A percentile compares a stretch with the other conserved stretches of the same genome.
Evolutionary conservation across 1,140 invertebrate species (phyloP).

Genomic region (Trachymyrmex septentrionalis): DNA sequence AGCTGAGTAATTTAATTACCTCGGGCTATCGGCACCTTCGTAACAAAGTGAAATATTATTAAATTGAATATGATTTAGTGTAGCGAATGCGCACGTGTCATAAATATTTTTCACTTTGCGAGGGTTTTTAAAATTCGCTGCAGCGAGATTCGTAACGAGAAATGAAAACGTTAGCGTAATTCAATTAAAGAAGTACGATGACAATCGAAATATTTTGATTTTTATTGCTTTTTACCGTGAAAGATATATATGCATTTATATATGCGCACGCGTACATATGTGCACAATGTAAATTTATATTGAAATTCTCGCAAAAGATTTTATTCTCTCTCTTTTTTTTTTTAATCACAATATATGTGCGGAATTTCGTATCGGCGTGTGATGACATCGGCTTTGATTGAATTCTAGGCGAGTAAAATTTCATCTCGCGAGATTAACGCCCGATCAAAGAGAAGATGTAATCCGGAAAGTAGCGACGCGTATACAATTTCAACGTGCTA

Average conservation of each 20-base stretch:
- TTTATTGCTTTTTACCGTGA: not conserved
- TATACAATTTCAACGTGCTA: slow-evolving; percentile 36
- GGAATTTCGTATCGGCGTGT: not conserved
- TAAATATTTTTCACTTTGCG: not conserved
- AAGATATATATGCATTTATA: slow-evolving; percentile 11
- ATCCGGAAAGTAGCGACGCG: slow-evolving; percentile 25
- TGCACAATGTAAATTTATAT: slow-evolving; percentile 31
- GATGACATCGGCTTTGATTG: slow-evolving; percentile 34
- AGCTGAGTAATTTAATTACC: slow-evolving; percentile 63
- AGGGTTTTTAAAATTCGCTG: slow-evolving; percentile 4
- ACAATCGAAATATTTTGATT: not conserved
- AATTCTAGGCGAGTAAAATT: slow-evolving; percentile 34
- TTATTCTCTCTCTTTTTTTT: not conserved
- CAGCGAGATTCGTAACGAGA: not conserved
- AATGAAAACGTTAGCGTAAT: slow-evolving; percentile 27
- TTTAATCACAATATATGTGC: not conserved
- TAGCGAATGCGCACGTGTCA: not conserved
- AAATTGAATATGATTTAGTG: too few relatives aligned
- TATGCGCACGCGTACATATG: too few relatives aligned
- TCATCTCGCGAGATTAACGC: slow-evolving; percentile 50
- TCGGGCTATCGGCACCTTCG: not conserved
- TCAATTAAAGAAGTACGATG: slow-evolving; percentile 25
- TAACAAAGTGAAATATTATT: slow-evolving; percentile 13
- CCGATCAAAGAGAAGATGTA: slow-evolving; percentile 33
- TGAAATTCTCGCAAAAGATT: not conserved